Conservation (phyloP, 2,113 vertebrate species). For the Perca flavescens region DNA sequence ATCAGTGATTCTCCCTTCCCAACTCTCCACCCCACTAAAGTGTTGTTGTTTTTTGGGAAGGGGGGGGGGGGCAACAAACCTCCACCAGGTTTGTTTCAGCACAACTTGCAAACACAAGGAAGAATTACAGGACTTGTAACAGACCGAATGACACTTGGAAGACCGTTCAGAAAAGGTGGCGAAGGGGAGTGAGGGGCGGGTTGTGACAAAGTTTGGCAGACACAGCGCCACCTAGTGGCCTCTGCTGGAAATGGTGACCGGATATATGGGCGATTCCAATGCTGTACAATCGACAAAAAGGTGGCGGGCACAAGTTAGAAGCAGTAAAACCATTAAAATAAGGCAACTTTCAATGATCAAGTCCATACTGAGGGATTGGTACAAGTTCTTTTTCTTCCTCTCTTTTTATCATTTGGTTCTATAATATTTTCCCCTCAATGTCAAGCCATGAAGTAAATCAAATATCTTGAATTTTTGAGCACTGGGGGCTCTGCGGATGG, state of each 20-base stretch:
- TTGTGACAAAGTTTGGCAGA: constrained; percentile 40
- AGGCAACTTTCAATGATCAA: constrained; percentile 82
- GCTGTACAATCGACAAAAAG: constrained; percentile 75
- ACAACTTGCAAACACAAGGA: constrained; percentile 63
- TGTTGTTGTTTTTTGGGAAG: background rate
- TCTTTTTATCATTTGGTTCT: constrained; percentile 62
- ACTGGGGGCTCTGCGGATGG: constrained; percentile 37
- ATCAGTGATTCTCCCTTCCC: constrained; percentile 4
- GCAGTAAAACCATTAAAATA: constrained; percentile 83
- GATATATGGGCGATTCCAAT: constrained; percentile 55
- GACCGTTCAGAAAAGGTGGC: constrained; percentile 56
- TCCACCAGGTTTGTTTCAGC: constrained; percentile 57
- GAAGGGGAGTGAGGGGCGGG: background rate
- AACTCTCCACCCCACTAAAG: constrained; percentile 14
- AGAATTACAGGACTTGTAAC: constrained; percentile 74
- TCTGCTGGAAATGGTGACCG: constrained; percentile 35
- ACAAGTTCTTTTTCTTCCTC: constrained; percentile 25
- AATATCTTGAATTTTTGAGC: constrained; percentile 28
- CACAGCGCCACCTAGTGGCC: constrained; percentile 39
- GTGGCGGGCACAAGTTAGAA: constrained; percentile 74
- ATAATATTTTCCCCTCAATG: constrained; percentile 39
- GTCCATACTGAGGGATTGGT: constrained; percentile 62
- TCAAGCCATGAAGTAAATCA: constrained; percentile 72
- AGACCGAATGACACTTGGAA: constrained; percentile 79
- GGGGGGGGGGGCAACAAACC: background rate